Evolutionary conservation across 1,140 invertebrate species (phyloP).

Genomic region (Globodera ellingtonae): DNA sequence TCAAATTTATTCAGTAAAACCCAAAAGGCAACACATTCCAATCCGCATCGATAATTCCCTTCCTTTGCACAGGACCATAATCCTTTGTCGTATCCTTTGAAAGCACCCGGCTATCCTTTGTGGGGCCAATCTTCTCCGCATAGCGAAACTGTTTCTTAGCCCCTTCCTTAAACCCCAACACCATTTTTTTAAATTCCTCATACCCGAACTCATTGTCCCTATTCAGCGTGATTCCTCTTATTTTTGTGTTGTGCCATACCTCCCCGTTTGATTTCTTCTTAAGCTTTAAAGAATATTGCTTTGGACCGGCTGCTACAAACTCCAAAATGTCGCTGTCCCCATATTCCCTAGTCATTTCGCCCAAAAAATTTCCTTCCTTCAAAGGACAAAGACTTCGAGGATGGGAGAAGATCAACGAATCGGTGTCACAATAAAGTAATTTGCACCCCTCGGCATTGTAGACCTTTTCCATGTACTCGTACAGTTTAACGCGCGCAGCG

Average conservation of each 20-base stretch:
- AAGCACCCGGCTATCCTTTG: background rate
- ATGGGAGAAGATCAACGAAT: background rate
- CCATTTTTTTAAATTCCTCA: background rate
- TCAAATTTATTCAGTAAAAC: background rate
- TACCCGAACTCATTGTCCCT: background rate
- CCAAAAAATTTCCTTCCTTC: background rate
- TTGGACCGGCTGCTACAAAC: background rate
- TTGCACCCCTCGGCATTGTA: background rate
- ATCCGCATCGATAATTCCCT: background rate
- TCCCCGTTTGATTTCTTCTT: background rate
- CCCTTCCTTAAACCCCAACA: background rate
- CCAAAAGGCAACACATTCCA: background rate
- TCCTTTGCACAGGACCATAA: background rate
- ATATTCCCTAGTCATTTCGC: background rate
- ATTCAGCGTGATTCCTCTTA: background rate
- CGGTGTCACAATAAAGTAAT: background rate
- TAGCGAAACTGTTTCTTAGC: background rate
- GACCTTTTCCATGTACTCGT: background rate
- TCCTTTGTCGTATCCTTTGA: background rate
- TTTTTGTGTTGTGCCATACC: background rate
- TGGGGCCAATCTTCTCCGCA: background rate
- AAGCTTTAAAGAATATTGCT: background rate
- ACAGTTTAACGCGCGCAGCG: background rate
- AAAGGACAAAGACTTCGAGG: background rate
- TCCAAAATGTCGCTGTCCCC: background rate